A percentile compares a stretch with the other conserved stretches of the same genome.
These are phyloP conservation scores for Pseudorectes ferrugineus DNA, from an alignment of 2,113 vertebrate species.

Conservation along the genomic window DNA sequence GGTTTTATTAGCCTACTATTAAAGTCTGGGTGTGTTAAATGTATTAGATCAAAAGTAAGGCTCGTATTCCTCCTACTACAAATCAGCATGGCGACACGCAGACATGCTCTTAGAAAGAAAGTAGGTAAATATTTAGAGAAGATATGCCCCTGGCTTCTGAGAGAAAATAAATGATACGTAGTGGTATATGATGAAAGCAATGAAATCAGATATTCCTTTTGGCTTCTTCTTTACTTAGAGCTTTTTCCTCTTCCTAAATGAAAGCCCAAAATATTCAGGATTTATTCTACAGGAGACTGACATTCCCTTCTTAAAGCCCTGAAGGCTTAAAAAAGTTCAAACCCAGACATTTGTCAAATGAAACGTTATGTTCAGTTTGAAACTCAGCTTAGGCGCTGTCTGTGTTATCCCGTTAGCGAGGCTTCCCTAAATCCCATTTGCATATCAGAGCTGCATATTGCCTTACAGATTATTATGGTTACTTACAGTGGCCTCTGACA, in stretches of 20 bases:
- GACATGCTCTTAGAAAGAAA: not conserved
- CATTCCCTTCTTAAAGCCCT: not conserved
- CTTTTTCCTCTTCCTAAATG: not conserved
- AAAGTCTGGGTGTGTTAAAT: not conserved
- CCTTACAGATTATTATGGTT: not conserved
- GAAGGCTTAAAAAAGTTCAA: conserved; percentile 38
- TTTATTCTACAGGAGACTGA: conserved; percentile 24
- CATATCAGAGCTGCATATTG: not conserved
- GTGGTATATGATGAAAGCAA: not conserved
- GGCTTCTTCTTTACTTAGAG: not conserved
- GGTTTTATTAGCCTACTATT: not conserved
- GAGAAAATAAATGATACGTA: not conserved
- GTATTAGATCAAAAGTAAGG: not conserved
- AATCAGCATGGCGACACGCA: not conserved
- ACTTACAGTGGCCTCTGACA: not conserved
- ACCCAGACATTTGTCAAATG: conserved; percentile 41
- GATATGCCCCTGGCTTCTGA: not conserved
- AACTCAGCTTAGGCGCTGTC: not conserved
- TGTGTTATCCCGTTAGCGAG: not conserved
- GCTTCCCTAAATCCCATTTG: not conserved
- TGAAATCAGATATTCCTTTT: conserved; percentile 8
- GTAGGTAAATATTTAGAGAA: conserved; percentile 4
- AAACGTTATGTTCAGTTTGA: not conserved
- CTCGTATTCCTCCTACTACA: not conserved
- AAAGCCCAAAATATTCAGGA: conserved; percentile 4